These are phyloP conservation scores for Drosophila yooni DNA, from an alignment of 2,888 invertebrate species.

Conservation along the genomic window DNA sequence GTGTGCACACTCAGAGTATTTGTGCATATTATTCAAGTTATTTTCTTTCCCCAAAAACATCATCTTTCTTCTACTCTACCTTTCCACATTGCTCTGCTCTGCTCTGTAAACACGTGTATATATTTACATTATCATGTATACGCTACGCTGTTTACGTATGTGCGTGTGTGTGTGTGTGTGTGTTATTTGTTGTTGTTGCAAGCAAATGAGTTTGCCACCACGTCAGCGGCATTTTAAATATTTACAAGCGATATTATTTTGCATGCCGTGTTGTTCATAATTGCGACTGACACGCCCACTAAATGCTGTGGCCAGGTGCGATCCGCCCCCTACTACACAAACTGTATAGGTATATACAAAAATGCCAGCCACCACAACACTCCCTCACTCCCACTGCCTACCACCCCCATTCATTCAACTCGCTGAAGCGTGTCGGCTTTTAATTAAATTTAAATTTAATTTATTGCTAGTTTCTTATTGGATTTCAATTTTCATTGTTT, in stretches of 20 bases:
- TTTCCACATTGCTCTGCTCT: neutral
- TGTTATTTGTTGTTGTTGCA: conserved; percentile 53
- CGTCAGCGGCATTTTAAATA: conserved; percentile 60
- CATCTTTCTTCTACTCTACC: conserved; percentile 21
- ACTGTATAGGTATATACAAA: neutral
- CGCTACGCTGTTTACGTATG: conserved; percentile 45
- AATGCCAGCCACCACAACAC: neutral
- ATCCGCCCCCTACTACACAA: conserved; percentile 5
- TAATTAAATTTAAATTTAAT: conserved; percentile 76
- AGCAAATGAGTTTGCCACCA: conserved; percentile 64
- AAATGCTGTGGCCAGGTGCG: conserved; percentile 55
- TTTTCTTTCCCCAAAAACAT: conserved; percentile 56
- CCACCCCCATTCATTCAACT: too few species aligned
- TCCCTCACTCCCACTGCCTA: neutral
- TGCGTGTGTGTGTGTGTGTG: conserved; percentile 14
- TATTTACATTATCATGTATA: conserved; percentile 69
- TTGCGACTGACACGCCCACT: conserved; percentile 50
- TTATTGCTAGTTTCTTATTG: conserved; percentile 65
- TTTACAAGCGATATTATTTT: conserved; percentile 73
- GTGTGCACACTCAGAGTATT: conserved; percentile 31
- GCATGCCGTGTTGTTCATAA: conserved; percentile 39
- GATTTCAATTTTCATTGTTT: conserved; percentile 48
- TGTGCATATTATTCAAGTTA: conserved; percentile 63
- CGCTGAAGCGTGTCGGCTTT: conserved; percentile 51
- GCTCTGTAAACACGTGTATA: conserved; percentile 52